Conservation (phyloP, 2,113 vertebrate species). For the Hemibates koningsi region DNA sequence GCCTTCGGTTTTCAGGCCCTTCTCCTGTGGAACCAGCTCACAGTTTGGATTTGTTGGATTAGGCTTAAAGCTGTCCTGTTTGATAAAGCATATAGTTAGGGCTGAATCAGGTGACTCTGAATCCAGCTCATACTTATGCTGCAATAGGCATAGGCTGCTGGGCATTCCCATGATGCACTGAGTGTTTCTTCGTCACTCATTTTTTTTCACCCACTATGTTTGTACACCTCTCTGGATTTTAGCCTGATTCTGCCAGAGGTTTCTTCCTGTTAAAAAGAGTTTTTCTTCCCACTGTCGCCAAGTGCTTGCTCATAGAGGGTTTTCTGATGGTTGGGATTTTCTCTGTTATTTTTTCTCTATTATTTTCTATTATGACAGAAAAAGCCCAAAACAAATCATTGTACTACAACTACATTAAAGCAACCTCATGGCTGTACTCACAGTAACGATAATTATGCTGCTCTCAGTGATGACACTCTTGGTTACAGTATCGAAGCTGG, state of each 20-base stretch:
- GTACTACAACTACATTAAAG: background rate
- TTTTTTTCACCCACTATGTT: background rate
- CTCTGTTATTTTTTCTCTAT: background rate
- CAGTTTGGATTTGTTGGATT: background rate
- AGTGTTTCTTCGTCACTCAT: background rate
- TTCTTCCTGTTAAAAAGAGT: background rate
- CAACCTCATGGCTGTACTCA: slow-evolving; percentile 16
- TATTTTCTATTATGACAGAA: background rate
- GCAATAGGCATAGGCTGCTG: background rate
- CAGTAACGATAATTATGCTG: slow-evolving; percentile 67
- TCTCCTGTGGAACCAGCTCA: background rate
- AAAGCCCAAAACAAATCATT: background rate
- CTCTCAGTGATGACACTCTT: slow-evolving; percentile 59
- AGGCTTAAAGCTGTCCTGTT: background rate
- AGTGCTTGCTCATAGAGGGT: background rate
- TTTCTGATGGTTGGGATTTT: background rate
- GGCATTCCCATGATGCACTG: background rate
- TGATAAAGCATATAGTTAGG: background rate
- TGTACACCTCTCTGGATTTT: background rate
- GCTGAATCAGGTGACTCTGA: background rate
- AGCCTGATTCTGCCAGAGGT: background rate
- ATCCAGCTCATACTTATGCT: background rate
- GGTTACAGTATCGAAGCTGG: slow-evolving; percentile 67
- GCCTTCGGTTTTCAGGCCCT: background rate
- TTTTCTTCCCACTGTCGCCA: background rate